Percentiles rank a stretch among this genome's conserved stretches.
phyloP scores from a whole-genome alignment of 2,113 vertebrate species.

The Megaceryle torquata region DNA sequence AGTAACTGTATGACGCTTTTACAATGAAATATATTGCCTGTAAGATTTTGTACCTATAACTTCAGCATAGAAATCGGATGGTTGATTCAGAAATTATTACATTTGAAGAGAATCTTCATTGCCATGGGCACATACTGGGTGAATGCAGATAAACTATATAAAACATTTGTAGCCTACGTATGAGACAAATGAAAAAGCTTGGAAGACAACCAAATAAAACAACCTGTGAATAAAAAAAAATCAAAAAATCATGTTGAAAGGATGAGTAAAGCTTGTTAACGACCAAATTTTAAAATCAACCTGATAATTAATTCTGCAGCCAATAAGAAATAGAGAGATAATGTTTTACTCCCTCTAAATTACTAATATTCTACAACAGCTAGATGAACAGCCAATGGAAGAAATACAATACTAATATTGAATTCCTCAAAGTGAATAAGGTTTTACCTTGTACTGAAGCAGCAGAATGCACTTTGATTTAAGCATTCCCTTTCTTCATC shows the following conservation, averaged over 20 bases:
- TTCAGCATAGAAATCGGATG: background rate
- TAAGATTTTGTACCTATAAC: conserved; percentile 10
- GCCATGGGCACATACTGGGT: background rate
- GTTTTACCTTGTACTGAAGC: background rate
- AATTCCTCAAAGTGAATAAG: background rate
- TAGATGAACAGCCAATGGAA: background rate
- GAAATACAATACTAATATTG: background rate
- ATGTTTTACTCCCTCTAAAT: background rate
- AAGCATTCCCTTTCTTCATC: background rate
- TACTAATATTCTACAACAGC: background rate
- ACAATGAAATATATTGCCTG: background rate
- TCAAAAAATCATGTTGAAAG: background rate
- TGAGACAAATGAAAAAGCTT: background rate
- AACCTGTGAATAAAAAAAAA: background rate
- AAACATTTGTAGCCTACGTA: background rate
- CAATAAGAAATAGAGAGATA: background rate
- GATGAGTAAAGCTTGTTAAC: background rate
- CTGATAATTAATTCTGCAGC: background rate
- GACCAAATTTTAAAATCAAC: background rate
- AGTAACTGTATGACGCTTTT: background rate
- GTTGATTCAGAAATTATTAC: conserved; percentile 3
- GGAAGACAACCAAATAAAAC: background rate
- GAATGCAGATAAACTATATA: background rate
- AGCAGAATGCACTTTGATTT: background rate
- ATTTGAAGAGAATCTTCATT: conserved; percentile 2